Evolutionary conservation across 2,888 invertebrate species (phyloP).

Genomic region (Netelia inedita): DNA sequence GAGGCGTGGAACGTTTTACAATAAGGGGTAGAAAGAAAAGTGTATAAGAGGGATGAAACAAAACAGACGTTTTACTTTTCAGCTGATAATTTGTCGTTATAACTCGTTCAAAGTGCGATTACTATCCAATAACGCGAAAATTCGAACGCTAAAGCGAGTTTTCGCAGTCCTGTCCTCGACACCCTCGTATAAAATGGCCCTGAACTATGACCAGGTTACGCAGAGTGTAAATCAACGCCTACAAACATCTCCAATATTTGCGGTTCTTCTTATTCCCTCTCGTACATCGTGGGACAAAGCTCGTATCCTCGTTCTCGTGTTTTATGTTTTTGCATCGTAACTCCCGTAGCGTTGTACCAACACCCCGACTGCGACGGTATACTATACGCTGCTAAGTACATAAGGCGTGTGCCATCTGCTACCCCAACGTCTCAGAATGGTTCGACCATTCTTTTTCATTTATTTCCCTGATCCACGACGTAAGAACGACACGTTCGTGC

Average conservation of each 20-base stretch:
- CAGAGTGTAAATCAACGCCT: conserved; percentile 50
- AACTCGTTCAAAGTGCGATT: too few species aligned
- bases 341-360: not conserved
- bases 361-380: not conserved
- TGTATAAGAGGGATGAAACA: too few species aligned
- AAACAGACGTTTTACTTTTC: too few species aligned
- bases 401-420: conserved; percentile 4
- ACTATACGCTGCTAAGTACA: conserved; percentile 2
- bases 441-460: conserved; percentile 5
- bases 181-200: not conserved
- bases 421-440: not conserved
- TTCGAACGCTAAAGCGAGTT: not conserved
- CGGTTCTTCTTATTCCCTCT: conserved; percentile 38
- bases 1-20: not conserved
- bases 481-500: not conserved
- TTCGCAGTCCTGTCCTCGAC: not conserved
- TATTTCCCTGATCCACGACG: not conserved
- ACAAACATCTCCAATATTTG: conserved; percentile 54
- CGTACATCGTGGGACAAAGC: not conserved
- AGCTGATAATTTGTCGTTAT: too few species aligned
- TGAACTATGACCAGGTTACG: conserved; percentile 52
- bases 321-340: conserved; percentile 2
- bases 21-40: not conserved
- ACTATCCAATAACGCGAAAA: not conserved
- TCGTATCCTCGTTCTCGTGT: not conserved